phyloP scores from a whole-genome alignment of 2,113 vertebrate genomes.

The Coptodon rendalli region DNA sequence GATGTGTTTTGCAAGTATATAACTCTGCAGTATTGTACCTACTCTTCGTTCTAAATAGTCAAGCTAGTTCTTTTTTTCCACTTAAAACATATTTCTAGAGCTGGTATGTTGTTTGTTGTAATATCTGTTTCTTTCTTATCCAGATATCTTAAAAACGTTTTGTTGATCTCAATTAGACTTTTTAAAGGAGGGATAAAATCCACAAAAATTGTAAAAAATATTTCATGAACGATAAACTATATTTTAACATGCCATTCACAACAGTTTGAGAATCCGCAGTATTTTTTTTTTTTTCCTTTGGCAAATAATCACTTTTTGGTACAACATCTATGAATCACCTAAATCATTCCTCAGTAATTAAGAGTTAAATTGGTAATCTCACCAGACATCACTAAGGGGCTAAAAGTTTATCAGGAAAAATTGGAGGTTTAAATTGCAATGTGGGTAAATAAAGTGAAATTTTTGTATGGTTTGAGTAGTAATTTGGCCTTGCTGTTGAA shows the following conservation, averaged over 20 bases:
- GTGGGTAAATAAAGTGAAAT: not conserved
- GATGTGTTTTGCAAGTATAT: not conserved
- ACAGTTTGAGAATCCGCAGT: not conserved
- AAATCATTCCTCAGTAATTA: not conserved
- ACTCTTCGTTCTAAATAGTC: not conserved
- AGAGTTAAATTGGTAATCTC: not conserved
- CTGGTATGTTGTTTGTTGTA: not conserved
- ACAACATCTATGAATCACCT: not conserved
- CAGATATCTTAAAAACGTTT: not conserved
- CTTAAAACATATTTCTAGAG: not conserved
- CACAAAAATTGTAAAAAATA: not conserved
- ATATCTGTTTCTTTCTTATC: not conserved
- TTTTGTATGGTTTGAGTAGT: not conserved
- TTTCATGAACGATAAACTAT: not conserved
- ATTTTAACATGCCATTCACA: not conserved
- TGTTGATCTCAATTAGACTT: not conserved
- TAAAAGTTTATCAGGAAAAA: not conserved
- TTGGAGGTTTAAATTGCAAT: not conserved
- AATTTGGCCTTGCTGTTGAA: not conserved
- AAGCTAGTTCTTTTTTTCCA: not conserved
- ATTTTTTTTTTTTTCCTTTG: not conserved
- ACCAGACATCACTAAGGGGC: not conserved
- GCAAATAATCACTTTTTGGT: not conserved
- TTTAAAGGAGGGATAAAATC: not conserved
- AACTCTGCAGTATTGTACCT: not conserved